Evolutionary conservation across 2,797 vertebrate genomes (phyloP), one percentile per base, ranked within the genome.

Genomic region (Nannoperca obscura): DNA sequence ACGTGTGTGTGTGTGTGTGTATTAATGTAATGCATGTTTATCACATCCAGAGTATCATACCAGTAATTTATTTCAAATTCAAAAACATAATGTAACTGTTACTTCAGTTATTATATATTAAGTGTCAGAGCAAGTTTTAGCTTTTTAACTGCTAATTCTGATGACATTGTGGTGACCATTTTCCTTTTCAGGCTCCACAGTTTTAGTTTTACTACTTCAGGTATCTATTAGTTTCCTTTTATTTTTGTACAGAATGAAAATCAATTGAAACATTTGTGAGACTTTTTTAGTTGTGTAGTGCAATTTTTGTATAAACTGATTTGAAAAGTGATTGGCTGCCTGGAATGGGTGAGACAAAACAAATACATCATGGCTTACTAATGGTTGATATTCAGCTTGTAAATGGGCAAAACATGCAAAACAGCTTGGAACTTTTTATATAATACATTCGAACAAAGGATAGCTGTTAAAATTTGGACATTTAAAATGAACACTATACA

Each of bases 1-100:
- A n/a, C n/a, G 68, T 76, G 53, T 69, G 61, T 71, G 61, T 65
- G 68, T 38, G n/a, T 46, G 38, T 22, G 19, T 67, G 3, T 20
- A 5, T 38, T 42, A 30, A 76, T 52, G 55, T 6, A 67, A 14
- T 13, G 10, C 54, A 44, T 54, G 13, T 57, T 72, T 19, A 68
- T 55, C 44, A n/a, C 20, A 38, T 46, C 6, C 9, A 36, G n/a
- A 20, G 19, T 55, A 76, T 19, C 7, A 64, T 80, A 60, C 24
- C 24, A 71, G n/a, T 1, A 50, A 50, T 62, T 60, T 73, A 50
- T 20, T 71, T 34, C 44, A 44, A 32, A 76, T 60, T 10, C 49
- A 68, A 46, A 68, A 67, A 32, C 9, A n/a, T 74, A 11, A 67
- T 15, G n/a, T 20, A 14, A 63, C 20, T 46, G 11, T 32, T 53